Conservation (phyloP, 2,113 vertebrate genomes). For the Corydoras maculifer region DNA sequence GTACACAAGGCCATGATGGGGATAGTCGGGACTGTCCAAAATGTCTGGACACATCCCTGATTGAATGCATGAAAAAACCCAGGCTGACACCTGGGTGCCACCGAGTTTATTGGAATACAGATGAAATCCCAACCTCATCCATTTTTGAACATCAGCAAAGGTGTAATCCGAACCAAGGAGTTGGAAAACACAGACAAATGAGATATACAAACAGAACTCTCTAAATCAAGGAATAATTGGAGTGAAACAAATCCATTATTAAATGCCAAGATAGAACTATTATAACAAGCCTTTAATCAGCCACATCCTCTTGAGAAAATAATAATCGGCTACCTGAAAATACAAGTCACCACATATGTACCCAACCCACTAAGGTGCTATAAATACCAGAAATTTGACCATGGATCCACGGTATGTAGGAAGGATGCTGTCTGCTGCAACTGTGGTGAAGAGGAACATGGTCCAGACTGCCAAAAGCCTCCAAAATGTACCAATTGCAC, state of each 20-base stretch:
- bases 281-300: not conserved
- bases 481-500: not conserved
- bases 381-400: not conserved
- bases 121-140: not conserved
- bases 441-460: not conserved
- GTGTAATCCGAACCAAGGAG: not conserved
- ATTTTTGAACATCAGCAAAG: not conserved
- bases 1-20: not conserved
- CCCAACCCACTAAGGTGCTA: not conserved
- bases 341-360: not conserved
- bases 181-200: not conserved
- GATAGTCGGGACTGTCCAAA: not conserved
- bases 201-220: not conserved
- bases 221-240: not conserved
- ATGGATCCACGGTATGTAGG: not conserved
- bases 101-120: not conserved
- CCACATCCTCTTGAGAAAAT: not conserved
- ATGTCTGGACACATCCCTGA: not conserved
- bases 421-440: not conserved
- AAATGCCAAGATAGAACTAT: not conserved
- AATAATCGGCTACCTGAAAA: not conserved
- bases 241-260: not conserved
- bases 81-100: not conserved
- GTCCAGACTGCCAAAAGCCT: not conserved
- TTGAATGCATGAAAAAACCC: not conserved